A percentile compares a stretch with the other conserved stretches of the same genome.
Evolutionary conservation across 2,888 invertebrate genomes (phyloP).

Genomic region (Drosophila neonasuta): DNA sequence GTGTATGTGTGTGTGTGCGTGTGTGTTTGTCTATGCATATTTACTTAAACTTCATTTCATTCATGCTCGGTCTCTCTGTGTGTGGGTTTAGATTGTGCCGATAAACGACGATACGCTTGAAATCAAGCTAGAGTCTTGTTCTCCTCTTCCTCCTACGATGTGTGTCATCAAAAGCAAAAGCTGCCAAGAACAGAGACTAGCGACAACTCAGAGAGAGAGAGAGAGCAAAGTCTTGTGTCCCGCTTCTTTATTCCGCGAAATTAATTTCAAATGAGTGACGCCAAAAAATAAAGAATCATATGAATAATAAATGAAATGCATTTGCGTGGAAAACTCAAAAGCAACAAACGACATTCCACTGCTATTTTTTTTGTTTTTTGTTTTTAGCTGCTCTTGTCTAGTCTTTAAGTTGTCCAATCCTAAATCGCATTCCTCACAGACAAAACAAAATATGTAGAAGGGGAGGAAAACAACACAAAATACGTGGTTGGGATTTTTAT

Average conservation of each 20-base stretch:
- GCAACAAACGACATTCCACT: constrained; percentile 4
- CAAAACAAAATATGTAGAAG: constrained; percentile 1
- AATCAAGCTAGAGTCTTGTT: constrained; percentile 47
- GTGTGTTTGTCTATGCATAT: constrained; percentile 60
- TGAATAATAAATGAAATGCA: constrained; percentile 64
- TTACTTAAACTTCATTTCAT: constrained; percentile 63
- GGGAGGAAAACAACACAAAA: constrained; percentile 24
- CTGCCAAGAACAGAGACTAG: constrained; percentile 1
- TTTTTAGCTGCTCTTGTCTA: constrained; percentile 12
- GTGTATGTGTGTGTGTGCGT: constrained; percentile 3
- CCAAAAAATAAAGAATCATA: constrained; percentile 45
- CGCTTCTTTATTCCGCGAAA: constrained; percentile 63
- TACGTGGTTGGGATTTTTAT: constrained; percentile 75
- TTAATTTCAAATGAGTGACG: constrained; percentile 69
- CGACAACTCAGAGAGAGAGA: background rate
- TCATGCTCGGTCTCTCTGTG: constrained; percentile 16
- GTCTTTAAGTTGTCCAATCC: constrained; percentile 31
- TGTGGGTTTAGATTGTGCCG: constrained; percentile 44
- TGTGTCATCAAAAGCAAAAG: constrained; percentile 19
- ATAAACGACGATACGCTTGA: constrained; percentile 66
- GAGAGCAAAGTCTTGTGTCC: background rate
- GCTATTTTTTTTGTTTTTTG: background rate
- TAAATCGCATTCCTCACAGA: constrained; percentile 26
- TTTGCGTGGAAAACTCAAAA: constrained; percentile 45
- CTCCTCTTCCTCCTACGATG: constrained; percentile 8